These are phyloP conservation scores for Drosophila equinoxialis DNA, from an alignment of 1,140 invertebrate species.

Conservation along the genomic window DNA sequence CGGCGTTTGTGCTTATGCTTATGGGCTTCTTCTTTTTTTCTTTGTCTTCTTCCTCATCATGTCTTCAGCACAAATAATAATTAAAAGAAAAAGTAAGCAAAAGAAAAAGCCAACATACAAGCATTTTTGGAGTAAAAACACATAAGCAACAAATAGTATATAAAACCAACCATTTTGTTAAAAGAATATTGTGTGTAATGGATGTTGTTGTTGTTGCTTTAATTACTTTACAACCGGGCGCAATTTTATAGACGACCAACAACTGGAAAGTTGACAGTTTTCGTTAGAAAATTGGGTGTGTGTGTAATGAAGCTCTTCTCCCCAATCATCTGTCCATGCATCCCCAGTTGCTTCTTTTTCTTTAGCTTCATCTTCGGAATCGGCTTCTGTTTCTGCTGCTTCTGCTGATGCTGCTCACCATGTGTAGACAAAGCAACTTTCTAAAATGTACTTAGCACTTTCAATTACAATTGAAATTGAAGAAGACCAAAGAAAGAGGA, in stretches of 20 bases:
- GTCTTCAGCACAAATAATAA: slow-evolving; percentile 16
- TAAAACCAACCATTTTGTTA: slow-evolving; percentile 41
- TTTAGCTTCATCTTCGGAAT: neutral
- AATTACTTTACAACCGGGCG: slow-evolving; percentile 22
- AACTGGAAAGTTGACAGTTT: slow-evolving; percentile 59
- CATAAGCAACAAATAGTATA: slow-evolving; percentile 39
- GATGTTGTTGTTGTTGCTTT: slow-evolving; percentile 14
- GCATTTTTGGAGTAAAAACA: slow-evolving; percentile 17
- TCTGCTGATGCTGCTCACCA: neutral
- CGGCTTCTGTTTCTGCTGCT: neutral
- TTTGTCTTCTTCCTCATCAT: neutral
- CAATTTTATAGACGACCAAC: slow-evolving; percentile 9
- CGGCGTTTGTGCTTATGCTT: slow-evolving; percentile 5
- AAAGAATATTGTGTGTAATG: slow-evolving; percentile 40
- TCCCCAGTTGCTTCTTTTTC: neutral
- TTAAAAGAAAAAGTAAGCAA: slow-evolving; percentile 46
- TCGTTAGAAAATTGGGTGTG: slow-evolving; percentile 45
- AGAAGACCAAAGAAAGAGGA: slow-evolving; percentile 3
- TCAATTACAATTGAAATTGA: slow-evolving; percentile 48
- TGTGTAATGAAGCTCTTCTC: slow-evolving; percentile 13
- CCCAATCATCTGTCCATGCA: neutral
- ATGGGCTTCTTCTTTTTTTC: neutral
- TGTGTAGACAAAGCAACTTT: slow-evolving; percentile 37
- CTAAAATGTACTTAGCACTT: slow-evolving; percentile 66
- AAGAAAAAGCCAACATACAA: slow-evolving; percentile 4